Base-by-base conservation (phyloP, 2,888 invertebrate species). In the Archaeoteleia sp. region DNA sequence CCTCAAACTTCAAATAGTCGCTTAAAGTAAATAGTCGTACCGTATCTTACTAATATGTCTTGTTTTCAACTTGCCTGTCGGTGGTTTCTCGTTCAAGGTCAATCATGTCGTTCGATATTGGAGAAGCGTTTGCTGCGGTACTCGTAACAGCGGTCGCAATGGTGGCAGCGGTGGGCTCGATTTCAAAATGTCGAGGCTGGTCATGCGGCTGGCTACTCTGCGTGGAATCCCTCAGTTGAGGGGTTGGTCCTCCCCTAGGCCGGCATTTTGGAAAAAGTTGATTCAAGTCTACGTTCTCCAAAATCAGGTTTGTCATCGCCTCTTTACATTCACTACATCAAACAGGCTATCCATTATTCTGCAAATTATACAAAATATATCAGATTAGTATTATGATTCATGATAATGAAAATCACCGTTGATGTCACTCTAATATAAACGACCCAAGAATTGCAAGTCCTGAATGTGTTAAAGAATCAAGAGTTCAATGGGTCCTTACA, bases 231-330 rank as follows among this genome's bases (percentile, higher is more conserved):
- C 81, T 82, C 79, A 82, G 75, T 71, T 51, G 39, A 73, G 81
- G 82, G 78, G 84, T 42, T 32, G 74, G 74, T 71, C 81, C 81
- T 77, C 80, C 78, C 80, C 82, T 85, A 85, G 85, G 85, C 84
- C 85, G 85, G 81, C 85, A 85, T 85, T 85, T 85, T 66, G 85
- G 85, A 77, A 85, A 85, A 73, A 85, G 82, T 78, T 81, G 82
- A 74, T 83, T 85, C 78, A 85, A 81, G 76, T 85, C 85, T 71
- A 85, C 80, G 83, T 84, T 85, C 77, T 85, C 85, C 80, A 85
- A 82, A 76, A 85, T 84, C 85, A 85, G 79, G 72, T 84, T 84
- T 82, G 85, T 85, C 85, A 85, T 85, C 85, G 85, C 85, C 83
- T 78, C 78, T 73, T 73, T 70, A 78, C 77, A 63, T 78, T 80